Conservation (phyloP, 2,888 invertebrate species). For the Lasioglossum vierecki region DNA sequence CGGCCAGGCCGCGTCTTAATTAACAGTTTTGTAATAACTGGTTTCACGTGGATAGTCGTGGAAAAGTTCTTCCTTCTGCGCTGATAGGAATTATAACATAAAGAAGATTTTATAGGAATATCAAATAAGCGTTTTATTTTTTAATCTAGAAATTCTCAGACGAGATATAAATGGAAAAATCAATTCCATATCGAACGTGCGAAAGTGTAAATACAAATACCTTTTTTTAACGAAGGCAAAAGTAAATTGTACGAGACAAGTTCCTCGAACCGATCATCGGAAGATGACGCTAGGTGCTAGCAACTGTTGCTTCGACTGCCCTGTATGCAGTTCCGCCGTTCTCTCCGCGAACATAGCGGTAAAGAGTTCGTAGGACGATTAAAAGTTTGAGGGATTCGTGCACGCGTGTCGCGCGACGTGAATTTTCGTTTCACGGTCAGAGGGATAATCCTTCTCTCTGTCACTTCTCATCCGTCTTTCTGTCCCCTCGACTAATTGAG, state of each 20-base stretch:
- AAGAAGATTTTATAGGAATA: background rate
- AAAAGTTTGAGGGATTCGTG: conserved; percentile 68
- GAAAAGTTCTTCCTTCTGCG: background rate
- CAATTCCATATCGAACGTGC: background rate
- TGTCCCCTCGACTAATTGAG: conserved; percentile 73
- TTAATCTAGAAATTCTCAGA: background rate
- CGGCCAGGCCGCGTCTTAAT: background rate
- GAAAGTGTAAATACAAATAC: too few relatives aligned
- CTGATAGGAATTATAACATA: background rate
- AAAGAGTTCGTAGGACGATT: conserved; percentile 70
- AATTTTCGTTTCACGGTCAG: conserved; percentile 79
- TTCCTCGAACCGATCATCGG: background rate
- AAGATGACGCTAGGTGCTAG: background rate
- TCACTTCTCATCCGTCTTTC: conserved; percentile 75
- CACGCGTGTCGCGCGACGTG: conserved; percentile 65
- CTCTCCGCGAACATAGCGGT: conserved; percentile 76
- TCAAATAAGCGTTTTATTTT: background rate
- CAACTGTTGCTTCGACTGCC: background rate
- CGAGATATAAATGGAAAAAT: background rate
- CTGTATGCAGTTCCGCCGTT: conserved; percentile 7
- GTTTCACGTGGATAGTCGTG: background rate
- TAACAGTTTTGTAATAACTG: conserved; percentile 8
- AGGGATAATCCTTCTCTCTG: conserved; percentile 75
- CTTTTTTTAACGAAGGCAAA: too few relatives aligned
- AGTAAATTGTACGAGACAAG: too few relatives aligned